Conservation (phyloP, 2,888 invertebrate genomes). For the Orgyia antiqua region DNA sequence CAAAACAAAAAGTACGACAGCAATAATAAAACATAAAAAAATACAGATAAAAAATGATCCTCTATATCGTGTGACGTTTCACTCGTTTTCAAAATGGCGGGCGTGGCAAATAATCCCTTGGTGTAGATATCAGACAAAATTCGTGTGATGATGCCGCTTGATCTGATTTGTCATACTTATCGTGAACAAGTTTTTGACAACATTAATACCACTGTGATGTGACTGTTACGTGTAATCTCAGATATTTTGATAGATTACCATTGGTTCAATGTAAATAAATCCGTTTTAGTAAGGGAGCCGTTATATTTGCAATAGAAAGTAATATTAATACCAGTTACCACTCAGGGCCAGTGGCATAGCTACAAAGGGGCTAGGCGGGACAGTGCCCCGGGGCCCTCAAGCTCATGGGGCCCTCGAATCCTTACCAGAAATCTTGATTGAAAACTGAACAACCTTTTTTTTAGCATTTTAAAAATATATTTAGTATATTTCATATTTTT, state of each 20-base stretch:
- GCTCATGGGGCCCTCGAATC: too few species aligned
- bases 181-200: conserved; percentile 40
- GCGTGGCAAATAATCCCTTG: conserved; percentile 37
- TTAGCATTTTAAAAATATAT: too few species aligned
- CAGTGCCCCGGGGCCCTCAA: too few species aligned
- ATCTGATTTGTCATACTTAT: conserved; percentile 60
- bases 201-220: conserved; percentile 39
- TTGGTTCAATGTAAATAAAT: conserved; percentile 1
- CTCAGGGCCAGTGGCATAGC: too few species aligned
- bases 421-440: too few species aligned
- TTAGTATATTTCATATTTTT: too few species aligned
- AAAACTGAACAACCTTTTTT: too few species aligned
- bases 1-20: too few species aligned
- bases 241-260: conserved; percentile 3
- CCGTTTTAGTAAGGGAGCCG: neutral
- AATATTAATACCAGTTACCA: too few species aligned
- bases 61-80: conserved; percentile 12
- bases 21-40: neutral
- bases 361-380: too few species aligned
- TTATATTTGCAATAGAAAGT: too few species aligned
- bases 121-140: conserved; percentile 24
- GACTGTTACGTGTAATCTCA: conserved; percentile 16
- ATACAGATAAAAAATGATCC: conserved; percentile 1
- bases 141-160: conserved; percentile 49
- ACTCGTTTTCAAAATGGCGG: conserved; percentile 19